Base-by-base conservation (phyloP, 2,797 vertebrate genomes). In the Huso huso region DNA sequence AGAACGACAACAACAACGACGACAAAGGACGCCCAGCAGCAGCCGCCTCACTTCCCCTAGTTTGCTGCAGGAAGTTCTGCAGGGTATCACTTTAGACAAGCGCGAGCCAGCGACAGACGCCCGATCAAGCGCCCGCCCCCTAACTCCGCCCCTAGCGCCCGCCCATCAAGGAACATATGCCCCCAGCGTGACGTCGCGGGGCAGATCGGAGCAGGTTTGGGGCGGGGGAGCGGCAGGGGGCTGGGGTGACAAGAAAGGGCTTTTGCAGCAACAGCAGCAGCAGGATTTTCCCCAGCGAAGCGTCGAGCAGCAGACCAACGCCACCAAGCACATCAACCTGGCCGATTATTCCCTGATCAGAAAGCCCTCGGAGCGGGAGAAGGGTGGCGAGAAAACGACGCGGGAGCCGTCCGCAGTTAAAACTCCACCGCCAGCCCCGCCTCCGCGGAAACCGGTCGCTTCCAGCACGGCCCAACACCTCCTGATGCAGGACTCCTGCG, bases 21-120 rank as follows among this genome's bases (percentile, higher is more conserved):
- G 58, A 2, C 12, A 60, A 3, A 12, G 15, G 3, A 2, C n/a
- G 1, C 58, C 2, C 58, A 60, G 58, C 7, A 3, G 2, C 58
- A 52, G 8, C 7, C 8, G 1, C 51, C 89, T 61, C 89, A 90
- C 59, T 96, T 92, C 78, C 78, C 96, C 95, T 23, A 99, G 96
- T 76, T 93, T 99, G 68, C 85, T 99, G 48, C 97, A 99, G 82
- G 97, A 98, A 61, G 96, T 98, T 48, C 91, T 99, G 51, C 97
- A 98, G 96, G 96, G 64, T 95, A 96, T 77, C 95, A 98, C 3
- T 3, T 90, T 95, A 80, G 97, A 97, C 69, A 82, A 94, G 77
- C 93, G 94, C 75, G 78, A n/a, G 86, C 53, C 81, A 81, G 74
- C 76, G 81, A 51, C 85, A 89, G 48, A 49, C 87, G 60, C 86